These are phyloP conservation scores for Macropus fuliginosus DNA, from an alignment of 2,797 vertebrate genomes.

Conservation along the genomic window DNA sequence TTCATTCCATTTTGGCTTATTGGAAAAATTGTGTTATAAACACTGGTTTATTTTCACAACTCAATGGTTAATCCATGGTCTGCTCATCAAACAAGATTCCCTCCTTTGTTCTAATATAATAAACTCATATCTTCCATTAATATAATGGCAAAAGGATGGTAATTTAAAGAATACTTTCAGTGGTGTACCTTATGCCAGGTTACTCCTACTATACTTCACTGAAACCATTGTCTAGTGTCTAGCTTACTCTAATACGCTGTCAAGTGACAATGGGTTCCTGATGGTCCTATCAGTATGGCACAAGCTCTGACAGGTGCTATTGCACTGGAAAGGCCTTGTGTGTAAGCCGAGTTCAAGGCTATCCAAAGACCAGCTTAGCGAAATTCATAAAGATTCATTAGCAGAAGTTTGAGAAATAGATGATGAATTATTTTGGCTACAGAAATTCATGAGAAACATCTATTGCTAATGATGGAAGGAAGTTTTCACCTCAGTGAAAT, in stretches of 20 bases:
- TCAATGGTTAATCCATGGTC: background rate
- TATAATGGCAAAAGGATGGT: fast-evolving
- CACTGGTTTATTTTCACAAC: background rate
- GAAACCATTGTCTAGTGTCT: background rate
- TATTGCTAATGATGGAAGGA: background rate
- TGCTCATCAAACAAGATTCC: background rate
- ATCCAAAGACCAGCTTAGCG: background rate
- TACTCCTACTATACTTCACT: background rate
- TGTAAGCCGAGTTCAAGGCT: background rate
- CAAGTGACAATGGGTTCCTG: background rate
- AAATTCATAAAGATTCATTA: background rate
- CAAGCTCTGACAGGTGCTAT: background rate
- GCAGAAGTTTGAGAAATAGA: background rate
- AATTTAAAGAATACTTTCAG: background rate
- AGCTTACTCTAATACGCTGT: background rate
- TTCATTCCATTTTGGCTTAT: conserved; percentile 50
- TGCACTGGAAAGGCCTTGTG: background rate
- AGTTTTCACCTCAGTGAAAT: background rate
- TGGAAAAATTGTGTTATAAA: background rate
- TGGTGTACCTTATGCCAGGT: background rate
- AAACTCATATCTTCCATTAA: background rate
- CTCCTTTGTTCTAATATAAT: background rate
- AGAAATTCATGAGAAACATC: background rate
- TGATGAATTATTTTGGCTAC: background rate
- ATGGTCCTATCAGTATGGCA: fast-evolving